Evolutionary conservation across 2,113 vertebrate species (phyloP), one percentile per base, ranked within the genome.

Genomic region (Pampusana beccarii): DNA sequence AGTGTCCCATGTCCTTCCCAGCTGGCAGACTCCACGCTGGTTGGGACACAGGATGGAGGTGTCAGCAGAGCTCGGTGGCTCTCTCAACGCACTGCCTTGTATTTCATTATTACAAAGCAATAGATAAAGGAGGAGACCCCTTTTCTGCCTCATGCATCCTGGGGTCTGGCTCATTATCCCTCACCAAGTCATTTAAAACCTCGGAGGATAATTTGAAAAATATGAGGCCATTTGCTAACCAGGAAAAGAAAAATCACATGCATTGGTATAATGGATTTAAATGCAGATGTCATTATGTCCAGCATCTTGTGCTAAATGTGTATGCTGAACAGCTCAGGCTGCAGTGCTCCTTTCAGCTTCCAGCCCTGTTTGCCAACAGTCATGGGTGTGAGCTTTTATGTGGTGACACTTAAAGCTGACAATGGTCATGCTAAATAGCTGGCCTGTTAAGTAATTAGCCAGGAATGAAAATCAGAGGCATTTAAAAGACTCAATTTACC

Each of bases 141-240:
- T 60, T 74, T 71, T 91, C 62, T 92, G 69, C 48, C 38, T 93
- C 72, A 88, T 80, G 48, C 29, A n/a, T 74, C 61, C 80, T 57
- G 50, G 36, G 31, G 46, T 61, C 86, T 82, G 88, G 77, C 86
- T 90, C 67, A 72, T 92, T 92, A 89, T 91, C 36, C 61, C 31
- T 83, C 28, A 60, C 69, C 31, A 28, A 13, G 17, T 81, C 67
- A 85, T 84, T 91, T 80, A 95, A 73, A 96, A 93, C 66, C 70
- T 95, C 58, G 57, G 65, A 92, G 61, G 73, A 80, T 91, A 92
- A 93, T 94, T 26, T 94, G 86, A 94, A 92, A 94, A 91, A 75
- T 93, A 94, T 50, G 80, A 87, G 70, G 78, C 54, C 62, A 92
- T 95, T 93, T 93, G 66, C 66, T 87, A 93, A 89, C 77, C 31